These are phyloP conservation scores for Hylaeus anthracinus DNA, from an alignment of 1,140 invertebrate genomes.

Conservation along the genomic window DNA sequence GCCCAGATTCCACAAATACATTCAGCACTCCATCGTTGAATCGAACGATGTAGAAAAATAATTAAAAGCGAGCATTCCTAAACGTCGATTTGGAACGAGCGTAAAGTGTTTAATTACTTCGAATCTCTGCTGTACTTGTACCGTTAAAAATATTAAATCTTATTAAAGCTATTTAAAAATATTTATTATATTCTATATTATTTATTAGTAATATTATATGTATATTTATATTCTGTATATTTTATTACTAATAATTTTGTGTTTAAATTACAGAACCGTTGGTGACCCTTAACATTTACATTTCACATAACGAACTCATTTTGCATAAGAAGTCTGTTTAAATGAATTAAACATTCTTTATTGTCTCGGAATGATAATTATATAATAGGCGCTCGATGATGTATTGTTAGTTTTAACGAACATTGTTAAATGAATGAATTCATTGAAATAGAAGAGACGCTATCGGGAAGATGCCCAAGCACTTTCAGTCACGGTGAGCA, in stretches of 20 bases:
- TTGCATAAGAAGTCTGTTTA: no score
- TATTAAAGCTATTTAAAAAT: no score
- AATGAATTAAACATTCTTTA: background rate
- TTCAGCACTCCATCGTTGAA: slow-evolving; percentile 8
- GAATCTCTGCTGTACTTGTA: background rate
- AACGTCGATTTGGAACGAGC: background rate
- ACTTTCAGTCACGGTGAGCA: slow-evolving; percentile 25
- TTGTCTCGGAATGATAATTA: background rate
- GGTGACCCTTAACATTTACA: no score
- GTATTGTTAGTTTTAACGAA: background rate
- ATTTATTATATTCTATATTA: no score
- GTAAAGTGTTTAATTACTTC: background rate
- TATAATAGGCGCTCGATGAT: background rate
- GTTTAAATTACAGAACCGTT: no score
- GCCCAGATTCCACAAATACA: slow-evolving; percentile 18
- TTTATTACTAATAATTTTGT: no score
- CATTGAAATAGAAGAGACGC: slow-evolving; percentile 26
- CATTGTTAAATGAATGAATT: slow-evolving; percentile 4
- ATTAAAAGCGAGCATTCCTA: slow-evolving; percentile 31
- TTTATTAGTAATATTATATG: no score
- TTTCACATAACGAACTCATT: no score
- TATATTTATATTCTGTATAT: no score
- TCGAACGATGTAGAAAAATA: slow-evolving; percentile 19
- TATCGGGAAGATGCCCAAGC: slow-evolving; percentile 22
- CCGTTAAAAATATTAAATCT: background rate